These are phyloP conservation scores for Drosophila kanekoi DNA, from an alignment of 2,888 invertebrate species.

Conservation along the genomic window DNA sequence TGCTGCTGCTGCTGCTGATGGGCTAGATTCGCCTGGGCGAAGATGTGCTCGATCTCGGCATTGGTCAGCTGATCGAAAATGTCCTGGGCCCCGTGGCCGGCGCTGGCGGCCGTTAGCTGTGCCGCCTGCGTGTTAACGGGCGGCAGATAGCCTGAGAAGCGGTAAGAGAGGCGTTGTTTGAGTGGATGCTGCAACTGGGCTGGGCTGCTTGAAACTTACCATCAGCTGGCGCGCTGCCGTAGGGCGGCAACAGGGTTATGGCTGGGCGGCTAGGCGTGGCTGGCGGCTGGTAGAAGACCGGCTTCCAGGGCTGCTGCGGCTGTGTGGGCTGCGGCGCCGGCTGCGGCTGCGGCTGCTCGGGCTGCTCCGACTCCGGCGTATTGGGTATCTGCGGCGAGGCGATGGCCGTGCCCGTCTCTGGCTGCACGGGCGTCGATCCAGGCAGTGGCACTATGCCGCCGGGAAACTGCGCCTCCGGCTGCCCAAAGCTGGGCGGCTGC, in stretches of 20 bases:
- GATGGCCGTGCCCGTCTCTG: conserved; percentile 79
- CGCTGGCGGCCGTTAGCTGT: conserved; percentile 44
- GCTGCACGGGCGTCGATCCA: conserved; percentile 61
- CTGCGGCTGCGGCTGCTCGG: conserved; percentile 55
- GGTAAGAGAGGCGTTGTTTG: neutral
- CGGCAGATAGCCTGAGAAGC: conserved; percentile 74
- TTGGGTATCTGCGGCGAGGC: conserved; percentile 82
- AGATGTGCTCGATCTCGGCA: conserved; percentile 80
- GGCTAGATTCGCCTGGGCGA: conserved; percentile 78
- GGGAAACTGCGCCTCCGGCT: conserved; percentile 76
- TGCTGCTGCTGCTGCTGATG: conserved; percentile 72
- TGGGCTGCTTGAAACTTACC: conserved; percentile 53
- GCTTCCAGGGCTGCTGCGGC: conserved; percentile 69
- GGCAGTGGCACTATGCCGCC: conserved; percentile 70
- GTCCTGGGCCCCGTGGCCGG: conserved; percentile 41
- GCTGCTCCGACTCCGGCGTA: conserved; percentile 61
- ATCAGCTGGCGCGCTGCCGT: conserved; percentile 73
- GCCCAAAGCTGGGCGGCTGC: conserved; percentile 74
- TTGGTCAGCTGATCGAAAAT: conserved; percentile 80
- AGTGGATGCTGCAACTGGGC: too few relatives aligned
- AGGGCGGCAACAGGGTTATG: conserved; percentile 80
- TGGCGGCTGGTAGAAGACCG: conserved; percentile 71
- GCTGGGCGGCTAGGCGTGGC: conserved; percentile 74
- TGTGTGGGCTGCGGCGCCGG: conserved; percentile 48
- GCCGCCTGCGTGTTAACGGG: conserved; percentile 59